Conservation (phyloP, 2,797 vertebrate species). For the Hephaestus fuliginosus region DNA sequence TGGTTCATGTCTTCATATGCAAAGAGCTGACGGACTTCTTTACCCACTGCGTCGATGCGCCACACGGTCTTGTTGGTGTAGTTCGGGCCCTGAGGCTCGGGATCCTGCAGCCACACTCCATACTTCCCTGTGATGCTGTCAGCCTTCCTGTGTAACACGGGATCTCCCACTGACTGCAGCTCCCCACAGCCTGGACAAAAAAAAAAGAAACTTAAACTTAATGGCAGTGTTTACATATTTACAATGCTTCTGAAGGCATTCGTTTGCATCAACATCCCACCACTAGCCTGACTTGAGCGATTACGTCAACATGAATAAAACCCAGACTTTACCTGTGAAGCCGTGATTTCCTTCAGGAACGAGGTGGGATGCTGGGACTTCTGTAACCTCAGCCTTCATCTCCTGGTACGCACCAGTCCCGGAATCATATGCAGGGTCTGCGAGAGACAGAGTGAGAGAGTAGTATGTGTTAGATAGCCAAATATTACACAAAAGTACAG, state of each 20-base stretch:
- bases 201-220: background rate
- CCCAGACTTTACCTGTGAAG: slow-evolving; percentile 66
- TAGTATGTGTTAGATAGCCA: background rate
- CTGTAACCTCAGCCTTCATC: slow-evolving; percentile 91
- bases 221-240: background rate
- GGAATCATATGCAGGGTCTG: slow-evolving; percentile 84
- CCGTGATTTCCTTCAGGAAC: slow-evolving; percentile 59
- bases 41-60: slow-evolving; percentile 91
- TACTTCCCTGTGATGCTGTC: slow-evolving; percentile 94
- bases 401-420: slow-evolving; percentile 89
- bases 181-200: slow-evolving; percentile 88
- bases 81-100: slow-evolving; percentile 81
- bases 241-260: background rate
- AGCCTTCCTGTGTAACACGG: slow-evolving; percentile 88
- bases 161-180: slow-evolving; percentile 89
- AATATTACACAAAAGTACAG: background rate
- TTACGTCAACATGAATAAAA: background rate
- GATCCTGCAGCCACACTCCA: slow-evolving; percentile 95
- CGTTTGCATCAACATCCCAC: background rate
- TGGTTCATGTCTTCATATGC: slow-evolving; percentile 89
- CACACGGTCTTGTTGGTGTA: slow-evolving; percentile 90
- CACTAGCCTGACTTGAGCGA: background rate
- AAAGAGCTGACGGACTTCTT: slow-evolving; percentile 91
- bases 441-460: background rate
- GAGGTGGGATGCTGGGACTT: slow-evolving; percentile 87